Evolutionary conservation across 2,888 invertebrate genomes (phyloP).

Genomic region (Diarsia mendica): DNA sequence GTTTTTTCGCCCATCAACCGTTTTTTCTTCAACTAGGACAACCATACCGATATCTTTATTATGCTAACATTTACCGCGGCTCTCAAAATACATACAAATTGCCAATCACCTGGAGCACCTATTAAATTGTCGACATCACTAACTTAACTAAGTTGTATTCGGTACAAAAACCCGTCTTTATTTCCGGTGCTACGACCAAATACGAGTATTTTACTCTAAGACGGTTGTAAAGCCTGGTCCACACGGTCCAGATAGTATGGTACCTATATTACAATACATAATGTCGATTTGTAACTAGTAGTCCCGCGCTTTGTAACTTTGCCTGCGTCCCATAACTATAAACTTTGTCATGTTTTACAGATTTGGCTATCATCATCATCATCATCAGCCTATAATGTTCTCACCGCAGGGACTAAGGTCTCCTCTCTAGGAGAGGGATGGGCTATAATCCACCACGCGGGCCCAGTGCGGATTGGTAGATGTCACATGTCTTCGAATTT

Average conservation of each 20-base stretch:
- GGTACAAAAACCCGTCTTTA: conserved; percentile 59
- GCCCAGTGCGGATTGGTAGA: no score
- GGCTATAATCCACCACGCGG: no score
- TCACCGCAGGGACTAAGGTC: no score
- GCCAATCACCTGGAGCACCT: conserved; percentile 55
- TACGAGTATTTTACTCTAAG: conserved; percentile 42
- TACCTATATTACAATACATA: no score
- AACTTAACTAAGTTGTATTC: conserved; percentile 38
- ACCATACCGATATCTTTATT: conserved; percentile 35
- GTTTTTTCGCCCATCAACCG: conserved; percentile 23
- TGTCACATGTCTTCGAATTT: no score
- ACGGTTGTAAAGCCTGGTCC: conserved; percentile 12
- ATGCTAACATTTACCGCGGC: neutral
- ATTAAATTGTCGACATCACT: conserved; percentile 52
- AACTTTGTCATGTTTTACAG: no score
- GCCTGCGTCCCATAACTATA: no score
- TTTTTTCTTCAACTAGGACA: conserved; percentile 14
- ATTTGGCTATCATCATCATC: no score
- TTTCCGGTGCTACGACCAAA: conserved; percentile 61
- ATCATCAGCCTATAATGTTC: no score
- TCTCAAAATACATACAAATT: conserved; percentile 53
- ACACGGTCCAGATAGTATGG: conserved; percentile 13
- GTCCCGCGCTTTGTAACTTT: no score
- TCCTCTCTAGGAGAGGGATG: no score
- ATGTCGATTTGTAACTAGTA: no score